These are phyloP conservation scores for Kryptolebias marmoratus DNA, from an alignment of 2,113 vertebrate species.

Conservation along the genomic window DNA sequence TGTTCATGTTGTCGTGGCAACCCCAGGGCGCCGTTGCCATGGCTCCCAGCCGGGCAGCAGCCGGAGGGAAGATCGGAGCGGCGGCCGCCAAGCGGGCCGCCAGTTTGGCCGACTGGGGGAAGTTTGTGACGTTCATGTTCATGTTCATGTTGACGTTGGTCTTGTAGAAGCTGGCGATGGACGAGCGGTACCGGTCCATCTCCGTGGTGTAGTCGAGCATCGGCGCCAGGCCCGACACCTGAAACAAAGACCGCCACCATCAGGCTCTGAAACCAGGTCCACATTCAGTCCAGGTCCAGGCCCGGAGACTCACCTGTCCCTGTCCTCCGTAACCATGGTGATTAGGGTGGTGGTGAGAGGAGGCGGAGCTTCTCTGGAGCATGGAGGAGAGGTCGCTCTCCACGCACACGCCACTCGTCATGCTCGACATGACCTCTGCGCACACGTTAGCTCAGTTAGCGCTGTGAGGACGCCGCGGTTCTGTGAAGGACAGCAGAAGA, in stretches of 20 bases:
- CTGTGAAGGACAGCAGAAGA: slow-evolving; percentile 26
- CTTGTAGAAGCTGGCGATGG: slow-evolving; percentile 93
- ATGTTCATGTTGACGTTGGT: slow-evolving; percentile 87
- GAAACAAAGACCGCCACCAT: slow-evolving; percentile 48
- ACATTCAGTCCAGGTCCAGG: no score
- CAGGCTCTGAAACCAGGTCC: no score
- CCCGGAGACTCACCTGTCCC: slow-evolving; percentile 82
- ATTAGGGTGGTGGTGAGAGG: slow-evolving; percentile 71
- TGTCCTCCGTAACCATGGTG: slow-evolving; percentile 76
- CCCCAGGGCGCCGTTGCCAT: slow-evolving; percentile 87
- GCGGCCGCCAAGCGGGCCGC: slow-evolving; percentile 83
- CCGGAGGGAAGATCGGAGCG: slow-evolving; percentile 88
- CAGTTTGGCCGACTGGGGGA: slow-evolving; percentile 91
- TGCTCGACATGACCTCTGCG: slow-evolving; percentile 83
- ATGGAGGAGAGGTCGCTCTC: slow-evolving; percentile 81
- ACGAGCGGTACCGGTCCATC: slow-evolving; percentile 93
- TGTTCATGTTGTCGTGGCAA: slow-evolving; percentile 83
- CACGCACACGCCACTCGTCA: slow-evolving; percentile 92
- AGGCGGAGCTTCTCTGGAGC: slow-evolving; percentile 73
- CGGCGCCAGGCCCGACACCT: slow-evolving; percentile 72
- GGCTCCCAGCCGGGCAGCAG: slow-evolving; percentile 82
- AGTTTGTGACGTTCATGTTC: slow-evolving; percentile 86
- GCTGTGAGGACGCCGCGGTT: background rate
- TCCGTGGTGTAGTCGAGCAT: slow-evolving; percentile 93
- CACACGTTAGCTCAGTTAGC: slow-evolving; percentile 10